Evolutionary conservation across 2,888 invertebrate genomes (phyloP).

Genomic region (Trichopoda pennipes): DNA sequence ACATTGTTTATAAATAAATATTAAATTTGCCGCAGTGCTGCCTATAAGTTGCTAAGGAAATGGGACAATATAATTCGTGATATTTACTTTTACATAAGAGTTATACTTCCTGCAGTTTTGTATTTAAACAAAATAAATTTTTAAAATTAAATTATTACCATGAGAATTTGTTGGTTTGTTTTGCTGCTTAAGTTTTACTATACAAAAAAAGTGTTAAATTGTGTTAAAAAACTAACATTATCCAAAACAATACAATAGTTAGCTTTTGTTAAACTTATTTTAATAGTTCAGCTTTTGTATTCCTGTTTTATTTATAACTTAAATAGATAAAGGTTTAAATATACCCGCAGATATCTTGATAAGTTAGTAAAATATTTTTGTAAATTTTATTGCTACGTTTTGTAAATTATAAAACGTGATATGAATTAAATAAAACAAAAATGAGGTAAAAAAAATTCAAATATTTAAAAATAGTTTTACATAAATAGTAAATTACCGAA

Average conservation of each 20-base stretch:
- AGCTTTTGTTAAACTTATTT: slow-evolving; percentile 24
- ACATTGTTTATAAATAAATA: no score
- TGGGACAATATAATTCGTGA: no score
- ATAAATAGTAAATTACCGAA: slow-evolving; percentile 29
- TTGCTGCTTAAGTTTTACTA: not conserved
- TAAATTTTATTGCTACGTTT: slow-evolving; percentile 29
- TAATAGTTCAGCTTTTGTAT: slow-evolving; percentile 21
- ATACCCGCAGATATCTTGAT: slow-evolving; percentile 4
- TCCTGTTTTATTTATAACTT: slow-evolving; percentile 23
- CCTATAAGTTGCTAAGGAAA: no score
- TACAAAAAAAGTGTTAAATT: slow-evolving; percentile 27
- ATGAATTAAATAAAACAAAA: slow-evolving; percentile 39
- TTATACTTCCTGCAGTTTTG: no score
- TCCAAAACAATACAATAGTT: slow-evolving; percentile 28
- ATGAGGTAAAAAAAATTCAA: not conserved
- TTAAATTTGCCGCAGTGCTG: no score
- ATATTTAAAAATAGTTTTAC: not conserved
- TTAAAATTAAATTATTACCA: slow-evolving; percentile 44
- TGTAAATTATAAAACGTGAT: slow-evolving; percentile 55
- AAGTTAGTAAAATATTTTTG: slow-evolving; percentile 43
- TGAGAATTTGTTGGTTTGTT: slow-evolving; percentile 33
- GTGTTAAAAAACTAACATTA: not conserved
- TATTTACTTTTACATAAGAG: no score
- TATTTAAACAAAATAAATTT: not conserved
- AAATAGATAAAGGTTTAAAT: slow-evolving; percentile 35